Evolutionary conservation across 2,113 vertebrate species (phyloP).

Genomic region (Chloropsis cyanopogon): DNA sequence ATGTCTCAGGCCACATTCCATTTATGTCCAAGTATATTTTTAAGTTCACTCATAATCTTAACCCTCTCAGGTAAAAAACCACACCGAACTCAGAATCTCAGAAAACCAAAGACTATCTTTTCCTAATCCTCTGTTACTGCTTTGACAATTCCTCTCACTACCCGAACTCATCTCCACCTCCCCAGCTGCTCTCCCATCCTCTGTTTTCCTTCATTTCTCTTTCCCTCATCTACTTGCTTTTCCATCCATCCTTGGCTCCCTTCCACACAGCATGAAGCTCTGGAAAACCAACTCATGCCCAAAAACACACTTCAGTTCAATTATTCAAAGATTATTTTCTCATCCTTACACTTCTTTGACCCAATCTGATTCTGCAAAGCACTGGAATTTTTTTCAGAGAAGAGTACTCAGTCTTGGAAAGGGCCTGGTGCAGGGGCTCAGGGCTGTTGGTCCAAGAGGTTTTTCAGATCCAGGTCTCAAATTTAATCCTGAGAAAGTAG

Average conservation of each 20-base stretch:
- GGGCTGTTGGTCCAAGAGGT: background rate
- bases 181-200: background rate
- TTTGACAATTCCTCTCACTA: background rate
- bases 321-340: background rate
- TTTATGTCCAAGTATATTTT: background rate
- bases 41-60: background rate
- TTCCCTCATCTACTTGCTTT: background rate
- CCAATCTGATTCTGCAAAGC: background rate
- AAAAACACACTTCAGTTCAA: background rate
- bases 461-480: background rate
- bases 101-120: background rate
- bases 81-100: background rate
- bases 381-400: background rate
- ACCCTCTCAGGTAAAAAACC: background rate
- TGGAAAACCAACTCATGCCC: background rate
- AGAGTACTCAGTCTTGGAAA: background rate
- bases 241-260: background rate
- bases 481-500: background rate
- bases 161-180: background rate
- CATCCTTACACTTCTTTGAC: background rate
- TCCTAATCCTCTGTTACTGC: background rate
- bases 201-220: background rate
- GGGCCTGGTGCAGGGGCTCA: rapidly evolving
- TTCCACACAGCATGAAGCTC: background rate
- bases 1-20: background rate